Evolutionary conservation across 2,888 invertebrate species (phyloP).

Genomic region (Agonum fuliginosum): DNA sequence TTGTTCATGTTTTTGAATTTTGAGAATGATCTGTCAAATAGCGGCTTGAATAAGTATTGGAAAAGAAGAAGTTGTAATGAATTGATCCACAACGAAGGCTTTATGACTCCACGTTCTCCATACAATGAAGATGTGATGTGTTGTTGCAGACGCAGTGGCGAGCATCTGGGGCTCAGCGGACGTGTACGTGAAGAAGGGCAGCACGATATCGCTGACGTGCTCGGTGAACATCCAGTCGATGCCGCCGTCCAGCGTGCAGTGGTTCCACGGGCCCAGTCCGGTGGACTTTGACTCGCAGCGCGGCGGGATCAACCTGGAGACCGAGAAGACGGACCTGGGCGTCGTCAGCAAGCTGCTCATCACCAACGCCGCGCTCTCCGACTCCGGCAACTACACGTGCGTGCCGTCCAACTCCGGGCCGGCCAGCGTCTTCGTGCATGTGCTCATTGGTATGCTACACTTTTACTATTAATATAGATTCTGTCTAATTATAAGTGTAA

Average conservation of each 20-base stretch:
- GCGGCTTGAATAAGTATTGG: not conserved
- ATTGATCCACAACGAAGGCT: too few species aligned
- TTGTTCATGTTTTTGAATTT: too few species aligned
- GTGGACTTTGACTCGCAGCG: conserved; percentile 89
- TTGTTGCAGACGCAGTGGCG: conserved; percentile 87
- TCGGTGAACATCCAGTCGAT: conserved; percentile 91
- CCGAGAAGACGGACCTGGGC: conserved; percentile 87
- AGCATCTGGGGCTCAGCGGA: conserved; percentile 90
- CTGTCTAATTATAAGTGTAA: too few species aligned
- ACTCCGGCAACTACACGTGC: conserved; percentile 94
- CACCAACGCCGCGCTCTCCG: conserved; percentile 87
- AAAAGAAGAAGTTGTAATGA: not conserved
- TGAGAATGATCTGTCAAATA: not conserved
- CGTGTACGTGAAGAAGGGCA: conserved; percentile 92
- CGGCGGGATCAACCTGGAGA: conserved; percentile 90
- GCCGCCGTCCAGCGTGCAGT: conserved; percentile 85
- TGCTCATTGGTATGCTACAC: conserved; percentile 83
- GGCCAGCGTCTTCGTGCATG: conserved; percentile 88
- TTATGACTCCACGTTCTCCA: too few species aligned
- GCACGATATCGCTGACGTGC: conserved; percentile 92
- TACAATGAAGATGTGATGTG: too few species aligned
- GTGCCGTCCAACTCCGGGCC: conserved; percentile 89
- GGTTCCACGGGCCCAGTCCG: conserved; percentile 89
- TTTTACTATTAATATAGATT: not conserved
- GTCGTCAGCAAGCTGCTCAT: conserved; percentile 89